These are phyloP conservation scores for Melangyna quadrimaculata DNA, from an alignment of 2,888 invertebrate species.

Conservation along the genomic window DNA sequence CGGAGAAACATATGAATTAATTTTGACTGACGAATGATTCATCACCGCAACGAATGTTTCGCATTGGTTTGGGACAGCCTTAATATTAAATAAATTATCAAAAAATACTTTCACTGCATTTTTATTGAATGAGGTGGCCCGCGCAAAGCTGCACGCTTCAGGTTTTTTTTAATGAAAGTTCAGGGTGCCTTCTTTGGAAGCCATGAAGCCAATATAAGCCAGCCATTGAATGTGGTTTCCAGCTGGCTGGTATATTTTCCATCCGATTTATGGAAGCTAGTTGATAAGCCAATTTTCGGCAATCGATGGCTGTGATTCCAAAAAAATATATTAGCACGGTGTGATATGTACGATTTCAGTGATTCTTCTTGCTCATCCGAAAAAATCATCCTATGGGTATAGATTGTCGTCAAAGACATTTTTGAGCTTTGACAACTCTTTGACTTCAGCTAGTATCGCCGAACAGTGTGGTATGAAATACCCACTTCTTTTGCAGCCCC, in stretches of 20 bases:
- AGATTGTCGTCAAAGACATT: not conserved
- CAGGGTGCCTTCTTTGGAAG: too few species aligned
- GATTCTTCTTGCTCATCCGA: not conserved
- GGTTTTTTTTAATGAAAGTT: too few species aligned
- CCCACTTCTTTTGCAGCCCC: not conserved
- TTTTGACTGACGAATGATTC: too few species aligned
- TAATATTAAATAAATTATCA: constrained; percentile 6
- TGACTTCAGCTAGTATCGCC: constrained; percentile 4
- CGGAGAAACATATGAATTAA: too few species aligned
- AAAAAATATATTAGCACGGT: not conserved
- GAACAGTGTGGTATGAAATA: constrained; percentile 2
- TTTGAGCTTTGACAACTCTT: not conserved
- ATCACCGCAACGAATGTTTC: too few species aligned
- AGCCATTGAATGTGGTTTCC: not conserved
- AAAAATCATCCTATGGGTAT: not conserved
- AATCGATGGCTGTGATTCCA: not conserved
- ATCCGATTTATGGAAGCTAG: not conserved
- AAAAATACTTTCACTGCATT: constrained; percentile 7
- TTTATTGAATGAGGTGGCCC: constrained; percentile 16
- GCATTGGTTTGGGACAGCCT: too few species aligned
- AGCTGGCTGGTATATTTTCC: not conserved
- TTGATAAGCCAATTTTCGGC: not conserved
- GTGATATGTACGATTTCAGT: not conserved
- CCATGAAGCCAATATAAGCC: not conserved
- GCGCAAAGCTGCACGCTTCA: not conserved